Evolutionary conservation across 2,888 invertebrate genomes (phyloP), one percentile per base, ranked within the genome.

Genomic region (Rhimphoctona megacephalus): DNA sequence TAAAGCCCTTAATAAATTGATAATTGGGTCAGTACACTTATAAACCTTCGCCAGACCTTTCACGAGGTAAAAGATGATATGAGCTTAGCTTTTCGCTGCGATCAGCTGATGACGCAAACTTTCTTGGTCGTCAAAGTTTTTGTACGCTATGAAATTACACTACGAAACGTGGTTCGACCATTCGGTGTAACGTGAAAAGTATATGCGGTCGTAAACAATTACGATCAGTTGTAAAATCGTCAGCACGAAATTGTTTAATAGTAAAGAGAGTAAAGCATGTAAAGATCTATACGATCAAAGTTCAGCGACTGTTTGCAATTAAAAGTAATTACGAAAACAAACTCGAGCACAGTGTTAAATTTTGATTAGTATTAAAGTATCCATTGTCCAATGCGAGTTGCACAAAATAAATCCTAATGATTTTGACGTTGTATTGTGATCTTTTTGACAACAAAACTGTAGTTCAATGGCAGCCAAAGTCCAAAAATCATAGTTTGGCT

Each of bases 201-300:
- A 22, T 30, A 30, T 1, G 1, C 6, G 25, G 14, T 17, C 25
- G 17, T 61, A 61, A 61, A 61, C 61, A 30, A 61, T 61, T 30
- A 61, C 61, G 61, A 61, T 61, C 61, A 14, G 61, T 61, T 30
- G 61, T 61, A 1, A 61, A 61, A 30, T 61, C 30, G 25, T 30
- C 22, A 25, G 17, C 30, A 1, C 30, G 25, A 5, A 61, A 30
- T 30, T 30, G 11, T 30, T 17, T 14, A 61, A 61, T 4, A 17
- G n/a, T 30, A 14, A 49, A 61, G 25, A 61, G 30, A 30, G 9
- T 30, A 17, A 30, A 57, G n/a, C 57, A 57, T 57, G 57, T 9
- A 25, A 1, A 14, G 3, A 57, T 25, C 25, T 25, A 25, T 9
- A 57, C 57, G 57, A 57, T 57, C 57, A 25, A 61, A 61, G 11